Conservation (phyloP, 2,888 invertebrate genomes). For the Epirrhoe alternata region DNA sequence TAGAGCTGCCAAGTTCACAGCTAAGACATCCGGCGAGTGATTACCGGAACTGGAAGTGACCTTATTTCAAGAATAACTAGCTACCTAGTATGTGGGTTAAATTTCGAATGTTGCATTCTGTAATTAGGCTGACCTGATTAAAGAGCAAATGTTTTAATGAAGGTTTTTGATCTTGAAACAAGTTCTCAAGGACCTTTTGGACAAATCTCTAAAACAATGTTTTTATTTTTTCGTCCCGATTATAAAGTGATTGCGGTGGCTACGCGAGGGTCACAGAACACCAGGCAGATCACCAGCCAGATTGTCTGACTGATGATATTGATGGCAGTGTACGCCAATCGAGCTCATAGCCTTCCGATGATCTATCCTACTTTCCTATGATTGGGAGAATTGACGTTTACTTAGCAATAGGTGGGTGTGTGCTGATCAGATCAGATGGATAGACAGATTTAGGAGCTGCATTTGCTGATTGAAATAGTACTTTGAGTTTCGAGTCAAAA, state of each 20-base stretch:
- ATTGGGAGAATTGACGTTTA: too few species aligned
- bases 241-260: too few species aligned
- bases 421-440: background rate
- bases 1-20: constrained; percentile 52
- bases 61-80: constrained; percentile 42
- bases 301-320: too few species aligned
- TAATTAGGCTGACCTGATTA: constrained; percentile 13
- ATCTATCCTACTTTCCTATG: too few species aligned
- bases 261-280: too few species aligned
- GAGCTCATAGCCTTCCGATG: too few species aligned
- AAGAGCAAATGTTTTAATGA: background rate
- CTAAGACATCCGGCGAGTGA: constrained; percentile 46
- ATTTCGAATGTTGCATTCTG: constrained; percentile 28
- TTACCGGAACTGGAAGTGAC: constrained; percentile 36
- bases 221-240: too few species aligned
- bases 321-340: too few species aligned
- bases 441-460: background rate
- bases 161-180: background rate
- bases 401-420: background rate
- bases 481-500: too few species aligned
- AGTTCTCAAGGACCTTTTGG: too few species aligned
- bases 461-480: background rate
- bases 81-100: constrained; percentile 11
- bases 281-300: too few species aligned
- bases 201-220: too few species aligned